phyloP scores from a whole-genome alignment of 2,888 invertebrate genomes.

The Nudaria mundana region DNA sequence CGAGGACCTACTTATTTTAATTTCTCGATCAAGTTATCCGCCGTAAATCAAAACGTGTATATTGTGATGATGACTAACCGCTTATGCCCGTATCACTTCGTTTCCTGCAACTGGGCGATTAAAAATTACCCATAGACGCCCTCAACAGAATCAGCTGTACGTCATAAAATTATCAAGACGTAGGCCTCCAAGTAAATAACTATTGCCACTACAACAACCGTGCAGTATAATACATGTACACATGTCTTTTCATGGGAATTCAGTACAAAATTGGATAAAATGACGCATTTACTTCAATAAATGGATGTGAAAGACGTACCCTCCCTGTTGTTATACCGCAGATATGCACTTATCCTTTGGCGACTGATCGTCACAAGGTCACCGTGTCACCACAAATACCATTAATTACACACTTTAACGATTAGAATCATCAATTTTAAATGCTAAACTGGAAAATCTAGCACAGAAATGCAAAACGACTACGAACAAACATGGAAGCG shows the following conservation, averaged over 20 bases:
- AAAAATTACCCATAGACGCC: constrained; percentile 59
- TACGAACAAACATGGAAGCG: constrained; percentile 81
- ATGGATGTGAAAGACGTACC: constrained; percentile 79
- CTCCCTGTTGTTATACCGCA: constrained; percentile 77
- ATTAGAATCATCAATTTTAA: constrained; percentile 69
- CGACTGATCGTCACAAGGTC: constrained; percentile 75
- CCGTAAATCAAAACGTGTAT: constrained; percentile 58
- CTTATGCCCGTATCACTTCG: constrained; percentile 60
- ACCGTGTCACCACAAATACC: constrained; percentile 73
- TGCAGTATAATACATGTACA: constrained; percentile 34
- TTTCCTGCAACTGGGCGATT: constrained; percentile 58
- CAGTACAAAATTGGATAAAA: constrained; percentile 71
- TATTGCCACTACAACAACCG: too few species aligned
- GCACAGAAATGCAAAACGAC: constrained; percentile 76
- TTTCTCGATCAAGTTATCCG: constrained; percentile 51
- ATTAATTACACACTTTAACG: constrained; percentile 73
- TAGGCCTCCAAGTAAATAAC: too few species aligned
- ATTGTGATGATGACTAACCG: constrained; percentile 72
- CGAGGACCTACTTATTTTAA: constrained; percentile 42
- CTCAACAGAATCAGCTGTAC: constrained; percentile 73
- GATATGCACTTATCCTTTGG: constrained; percentile 69
- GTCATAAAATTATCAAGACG: constrained; percentile 43
- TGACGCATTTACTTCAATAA: constrained; percentile 79
- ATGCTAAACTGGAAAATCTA: constrained; percentile 73
- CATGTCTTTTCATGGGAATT: constrained; percentile 48